Base-by-base conservation (phyloP, 2,797 vertebrate species). In the Nothura maculosa region DNA sequence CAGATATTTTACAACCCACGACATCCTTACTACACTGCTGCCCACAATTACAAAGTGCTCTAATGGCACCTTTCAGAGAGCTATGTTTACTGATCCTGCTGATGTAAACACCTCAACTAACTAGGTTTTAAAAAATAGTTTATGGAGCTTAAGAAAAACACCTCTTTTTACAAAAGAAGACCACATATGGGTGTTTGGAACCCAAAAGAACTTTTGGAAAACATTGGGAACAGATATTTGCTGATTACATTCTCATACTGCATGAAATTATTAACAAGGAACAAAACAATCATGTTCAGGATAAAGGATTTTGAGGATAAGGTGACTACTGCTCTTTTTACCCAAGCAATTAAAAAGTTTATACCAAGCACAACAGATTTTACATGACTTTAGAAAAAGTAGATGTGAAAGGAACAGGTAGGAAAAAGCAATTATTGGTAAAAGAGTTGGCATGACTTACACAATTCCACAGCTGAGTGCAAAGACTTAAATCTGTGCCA, bases 231-330 rank as follows among this genome's bases (percentile, higher is more conserved):
- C 50, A 89, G 50, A 76, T 60, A 89, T 94, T 93, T 94, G 57
- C 87, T 89, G 82, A 92, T 91, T 93, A 83, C 42, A 78, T 89
- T 89, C 87, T 89, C 55, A 36, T 89, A 55, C 40, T 62, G 20
- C 45, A 76, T 40, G 17, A 91, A 76, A 57, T 76, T 47, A 75
- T 68, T 85, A 76, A 13, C 13, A 42, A 78, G 32, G 58, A 8
- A 0, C 1, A 10, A 10, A 78, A 80, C 0, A 2, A 73, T 47
- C 2, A 0, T 52, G 21, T 66, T 89, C 30, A 78, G 42, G 43
- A 85, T 50, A 95, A 96, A 89, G 72, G 66, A 55, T 62, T 30
- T 18, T 72, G 57, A 76, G 34, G 32, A 57, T 82, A 82, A 93
- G 43, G 74, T 50, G 8, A 20, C 24, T 68, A 18, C 81, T 55